Conservation (phyloP, 2,113 vertebrate species). For the Aphelocoma coerulescens region DNA sequence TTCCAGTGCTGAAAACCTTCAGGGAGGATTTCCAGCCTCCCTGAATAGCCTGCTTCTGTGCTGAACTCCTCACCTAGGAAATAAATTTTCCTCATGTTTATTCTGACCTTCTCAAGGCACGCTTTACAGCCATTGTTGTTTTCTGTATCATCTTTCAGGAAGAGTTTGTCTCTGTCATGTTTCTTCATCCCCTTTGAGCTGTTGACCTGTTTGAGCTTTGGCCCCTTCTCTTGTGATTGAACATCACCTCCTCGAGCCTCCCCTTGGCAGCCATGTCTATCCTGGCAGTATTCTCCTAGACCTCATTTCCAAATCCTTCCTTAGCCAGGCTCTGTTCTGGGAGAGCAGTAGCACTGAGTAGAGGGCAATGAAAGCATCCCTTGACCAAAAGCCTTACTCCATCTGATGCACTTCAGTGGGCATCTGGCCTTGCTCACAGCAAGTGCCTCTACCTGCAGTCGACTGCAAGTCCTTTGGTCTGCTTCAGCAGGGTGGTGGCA, state of each 20-base stretch:
- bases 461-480: neutral
- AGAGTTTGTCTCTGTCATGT: neutral
- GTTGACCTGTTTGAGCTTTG: neutral
- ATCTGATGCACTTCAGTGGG: neutral
- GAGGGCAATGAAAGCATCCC: neutral
- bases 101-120: neutral
- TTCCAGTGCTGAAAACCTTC: neutral
- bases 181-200: neutral
- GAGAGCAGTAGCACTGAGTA: neutral
- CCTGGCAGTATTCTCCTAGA: neutral
- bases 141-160: neutral
- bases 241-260: neutral
- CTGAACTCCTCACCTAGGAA: neutral
- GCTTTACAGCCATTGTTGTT: neutral
- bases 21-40: neutral
- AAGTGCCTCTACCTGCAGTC: neutral
- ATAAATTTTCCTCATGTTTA: neutral
- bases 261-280: neutral
- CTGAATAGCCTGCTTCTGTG: neutral
- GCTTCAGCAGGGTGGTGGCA: neutral
- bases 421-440: neutral
- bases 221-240: neutral
- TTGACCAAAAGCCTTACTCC: neutral
- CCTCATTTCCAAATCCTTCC: neutral
- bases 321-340: neutral